These are phyloP conservation scores for Mellilla xanthometata DNA, from an alignment of 2,888 invertebrate genomes.

Conservation along the genomic window DNA sequence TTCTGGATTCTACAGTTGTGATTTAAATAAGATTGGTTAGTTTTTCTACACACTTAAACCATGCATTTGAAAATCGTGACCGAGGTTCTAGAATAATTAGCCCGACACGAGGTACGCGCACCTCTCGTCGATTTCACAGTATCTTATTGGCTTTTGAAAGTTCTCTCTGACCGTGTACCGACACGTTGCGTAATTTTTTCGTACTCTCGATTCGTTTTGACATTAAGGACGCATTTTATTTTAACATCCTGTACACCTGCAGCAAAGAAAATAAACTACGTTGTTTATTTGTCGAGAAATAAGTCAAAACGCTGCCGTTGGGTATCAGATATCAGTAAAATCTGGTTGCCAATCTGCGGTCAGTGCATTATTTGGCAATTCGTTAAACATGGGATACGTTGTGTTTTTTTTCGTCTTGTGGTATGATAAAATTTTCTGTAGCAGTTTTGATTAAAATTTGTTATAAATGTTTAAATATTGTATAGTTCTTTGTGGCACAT, in stretches of 20 bases:
- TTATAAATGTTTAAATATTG: conserved; percentile 20
- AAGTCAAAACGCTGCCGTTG: conserved; percentile 47
- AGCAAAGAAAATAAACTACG: conserved; percentile 39
- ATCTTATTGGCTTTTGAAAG: conserved; percentile 76
- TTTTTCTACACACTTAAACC: conserved; percentile 34
- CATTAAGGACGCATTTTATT: conserved; percentile 46
- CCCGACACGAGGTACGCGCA: conserved; percentile 51
- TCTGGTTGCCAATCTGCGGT: conserved; percentile 32
- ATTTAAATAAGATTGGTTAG: no score
- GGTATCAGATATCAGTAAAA: conserved; percentile 40
- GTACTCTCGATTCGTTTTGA: conserved; percentile 42
- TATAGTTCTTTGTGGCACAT: conserved; percentile 29
- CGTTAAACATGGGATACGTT: conserved; percentile 19
- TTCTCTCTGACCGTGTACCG: conserved; percentile 44
- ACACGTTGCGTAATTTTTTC: conserved; percentile 56
- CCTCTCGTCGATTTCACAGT: conserved; percentile 67
- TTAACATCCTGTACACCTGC: conserved; percentile 48
- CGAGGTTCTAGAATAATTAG: conserved; percentile 68
- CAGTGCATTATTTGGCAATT: conserved; percentile 30
- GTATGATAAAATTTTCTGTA: conserved; percentile 11
- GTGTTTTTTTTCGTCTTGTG: conserved; percentile 8
- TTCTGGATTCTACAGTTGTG: no score
- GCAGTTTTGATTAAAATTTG: conserved; percentile 8
- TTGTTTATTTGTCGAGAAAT: conserved; percentile 51
- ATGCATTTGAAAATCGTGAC: conserved; percentile 67